These are phyloP conservation scores for Prunella strophiata DNA, from an alignment of 2,797 vertebrate genomes.

Conservation along the genomic window DNA sequence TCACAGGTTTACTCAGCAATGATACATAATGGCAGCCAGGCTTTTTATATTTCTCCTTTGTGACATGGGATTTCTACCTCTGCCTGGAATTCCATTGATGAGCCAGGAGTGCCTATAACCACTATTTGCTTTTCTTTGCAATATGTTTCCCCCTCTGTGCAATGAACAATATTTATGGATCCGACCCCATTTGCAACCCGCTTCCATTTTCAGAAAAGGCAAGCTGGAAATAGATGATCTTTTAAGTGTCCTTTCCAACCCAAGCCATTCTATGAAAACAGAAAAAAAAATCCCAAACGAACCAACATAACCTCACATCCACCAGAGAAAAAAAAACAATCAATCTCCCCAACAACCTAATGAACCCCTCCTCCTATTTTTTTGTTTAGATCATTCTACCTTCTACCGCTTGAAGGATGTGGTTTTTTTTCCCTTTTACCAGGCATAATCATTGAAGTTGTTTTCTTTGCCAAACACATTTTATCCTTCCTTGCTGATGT, in stretches of 20 bases:
- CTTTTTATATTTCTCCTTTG: not conserved
- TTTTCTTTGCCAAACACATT: not conserved
- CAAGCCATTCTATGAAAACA: not conserved
- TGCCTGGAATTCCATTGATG: not conserved
- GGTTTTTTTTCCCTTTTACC: not conserved
- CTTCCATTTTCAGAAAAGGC: not conserved
- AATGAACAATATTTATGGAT: not conserved
- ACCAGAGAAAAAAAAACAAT: not conserved
- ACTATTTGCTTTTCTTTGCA: not conserved
- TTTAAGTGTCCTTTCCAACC: not conserved
- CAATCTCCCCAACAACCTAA: fast-evolving
- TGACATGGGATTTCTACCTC: not conserved
- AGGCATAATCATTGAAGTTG: not conserved
- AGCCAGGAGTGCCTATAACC: not conserved
- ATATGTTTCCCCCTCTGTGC: not conserved
- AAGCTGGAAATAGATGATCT: not conserved
- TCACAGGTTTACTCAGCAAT: not conserved
- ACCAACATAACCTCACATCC: fast-evolving
- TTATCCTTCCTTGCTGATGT: not conserved
- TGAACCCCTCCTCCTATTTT: not conserved
- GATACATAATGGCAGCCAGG: not conserved
- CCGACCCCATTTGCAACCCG: not conserved
- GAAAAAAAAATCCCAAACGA: not conserved
- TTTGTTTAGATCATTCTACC: not conserved
- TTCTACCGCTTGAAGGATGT: not conserved